A percentile compares a stretch with the other conserved stretches of the same genome.
phyloP scores from a whole-genome alignment of 2,797 vertebrate genomes.

The Malacoctenus gilli region DNA sequence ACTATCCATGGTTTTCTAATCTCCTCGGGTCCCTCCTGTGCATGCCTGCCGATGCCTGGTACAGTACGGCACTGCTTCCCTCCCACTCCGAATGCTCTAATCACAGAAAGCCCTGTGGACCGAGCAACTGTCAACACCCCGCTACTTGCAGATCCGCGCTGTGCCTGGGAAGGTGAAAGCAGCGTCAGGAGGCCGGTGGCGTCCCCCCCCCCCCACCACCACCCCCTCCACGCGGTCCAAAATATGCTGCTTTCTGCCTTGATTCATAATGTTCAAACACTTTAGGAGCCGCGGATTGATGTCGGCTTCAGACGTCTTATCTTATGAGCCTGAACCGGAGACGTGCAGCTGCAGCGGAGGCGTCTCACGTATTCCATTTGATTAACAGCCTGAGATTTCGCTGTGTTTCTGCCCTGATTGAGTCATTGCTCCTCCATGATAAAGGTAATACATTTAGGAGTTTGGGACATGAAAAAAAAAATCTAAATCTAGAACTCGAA shows the following conservation, averaged over 20 bases:
- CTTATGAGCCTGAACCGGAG: conserved; percentile 1
- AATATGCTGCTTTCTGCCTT: neutral
- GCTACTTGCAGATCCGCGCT: conserved; percentile 31
- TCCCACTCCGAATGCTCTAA: conserved; percentile 41
- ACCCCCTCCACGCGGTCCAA: neutral
- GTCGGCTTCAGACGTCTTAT: conserved; percentile 13
- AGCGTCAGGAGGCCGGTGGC: conserved; percentile 12
- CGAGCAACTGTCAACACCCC: conserved; percentile 40
- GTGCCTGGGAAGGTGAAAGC: conserved; percentile 16
- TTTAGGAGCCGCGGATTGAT: conserved; percentile 1
- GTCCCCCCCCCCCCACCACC: too few species aligned
- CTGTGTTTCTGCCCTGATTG: neutral
- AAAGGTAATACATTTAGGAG: neutral
- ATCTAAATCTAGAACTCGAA: too few species aligned
- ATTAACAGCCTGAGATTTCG: neutral
- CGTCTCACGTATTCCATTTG: neutral
- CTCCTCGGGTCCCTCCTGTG: conserved; percentile 11
- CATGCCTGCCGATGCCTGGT: conserved; percentile 10
- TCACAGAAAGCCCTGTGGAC: conserved; percentile 43
- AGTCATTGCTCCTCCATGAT: neutral
- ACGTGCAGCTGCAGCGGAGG: neutral
- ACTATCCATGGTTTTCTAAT: conserved; percentile 8
- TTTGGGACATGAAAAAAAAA: too few species aligned
- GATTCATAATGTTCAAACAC: conserved; percentile 4
- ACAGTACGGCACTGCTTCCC: conserved; percentile 4